Conservation (phyloP, 1,140 invertebrate species). For the Hormaphis cornu region DNA sequence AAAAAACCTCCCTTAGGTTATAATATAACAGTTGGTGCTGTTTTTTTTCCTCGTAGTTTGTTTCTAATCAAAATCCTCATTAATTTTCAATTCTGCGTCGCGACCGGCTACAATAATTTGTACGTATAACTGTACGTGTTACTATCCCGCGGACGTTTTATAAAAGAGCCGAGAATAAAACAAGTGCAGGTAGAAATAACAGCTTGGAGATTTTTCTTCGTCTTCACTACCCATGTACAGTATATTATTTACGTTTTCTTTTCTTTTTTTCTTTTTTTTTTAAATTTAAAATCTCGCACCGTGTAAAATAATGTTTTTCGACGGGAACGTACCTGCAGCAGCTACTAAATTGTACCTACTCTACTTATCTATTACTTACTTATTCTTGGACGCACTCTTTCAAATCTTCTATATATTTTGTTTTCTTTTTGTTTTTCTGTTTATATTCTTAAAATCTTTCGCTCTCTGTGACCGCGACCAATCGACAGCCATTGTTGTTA, state of each 20-base stretch:
- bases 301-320: neutral
- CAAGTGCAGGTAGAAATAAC: neutral
- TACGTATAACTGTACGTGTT: neutral
- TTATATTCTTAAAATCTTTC: constrained; percentile 33
- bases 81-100: neutral
- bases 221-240: too few species aligned
- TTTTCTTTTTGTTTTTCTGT: constrained; percentile 32
- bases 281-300: neutral
- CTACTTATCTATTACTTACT: too few species aligned
- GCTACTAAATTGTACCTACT: constrained; percentile 4
- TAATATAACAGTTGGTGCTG: too few species aligned
- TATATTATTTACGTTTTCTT: neutral
- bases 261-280: neutral
- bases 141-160: neutral
- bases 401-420: constrained; percentile 30
- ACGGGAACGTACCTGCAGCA: neutral
- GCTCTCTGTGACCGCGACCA: constrained; percentile 26
- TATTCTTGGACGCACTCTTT: constrained; percentile 32
- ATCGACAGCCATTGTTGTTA: constrained; percentile 30
- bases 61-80: neutral
- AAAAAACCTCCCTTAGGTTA: too few species aligned
- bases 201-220: too few species aligned
- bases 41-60: neutral
- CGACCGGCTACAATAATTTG: neutral
- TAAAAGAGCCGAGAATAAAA: neutral